Evolutionary conservation across 2,888 invertebrate genomes (phyloP), one percentile per base, ranked within the genome.

Genomic region (Caenorhabditis japonica): DNA sequence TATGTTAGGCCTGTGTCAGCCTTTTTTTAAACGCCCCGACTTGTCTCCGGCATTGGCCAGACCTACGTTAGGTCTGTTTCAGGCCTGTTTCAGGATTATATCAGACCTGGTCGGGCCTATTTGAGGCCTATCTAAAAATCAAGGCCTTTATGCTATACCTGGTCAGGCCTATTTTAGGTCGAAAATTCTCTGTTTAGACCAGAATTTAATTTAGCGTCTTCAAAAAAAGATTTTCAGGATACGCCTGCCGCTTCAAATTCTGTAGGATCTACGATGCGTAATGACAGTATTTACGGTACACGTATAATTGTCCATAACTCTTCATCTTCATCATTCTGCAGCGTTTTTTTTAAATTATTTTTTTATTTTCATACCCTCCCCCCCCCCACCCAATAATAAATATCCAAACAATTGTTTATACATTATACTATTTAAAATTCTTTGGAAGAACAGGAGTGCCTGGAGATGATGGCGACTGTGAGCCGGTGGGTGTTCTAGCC

Each of bases 191-290:
- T n/a, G n/a, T n/a, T n/a, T n/a, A n/a, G n/a, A n/a, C n/a, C n/a
- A n/a, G n/a, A n/a, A n/a, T n/a, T n/a, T n/a, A n/a, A n/a, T n/a
- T n/a, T n/a, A n/a, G n/a, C n/a, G n/a, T n/a, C n/a, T n/a, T n/a
- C n/a, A n/a, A n/a, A n/a, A n/a, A n/a, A n/a, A n/a, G n/a, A n/a
- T 5, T 71, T 81, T 36, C 71, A 84, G 84, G 84, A 76, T 84
- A 83, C 68, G 83, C 83, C 8, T 84, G 84, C 69, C 81, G 84
- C 49, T 84, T 84, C 80, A 84, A 84, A 72, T 84, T 84, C 74
- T 84, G 84, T 71, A 80, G 84, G 27, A 84, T 84, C 58, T 83
- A 81, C 70, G 82, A 83, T 44, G 79, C 82, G 23, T 81, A 56
- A 75, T 41, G 43, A 44, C 15, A 12, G 33, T 34, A n/a, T n/a